phyloP scores from a whole-genome alignment of 1,140 invertebrate species.

The Manduca sexta region DNA sequence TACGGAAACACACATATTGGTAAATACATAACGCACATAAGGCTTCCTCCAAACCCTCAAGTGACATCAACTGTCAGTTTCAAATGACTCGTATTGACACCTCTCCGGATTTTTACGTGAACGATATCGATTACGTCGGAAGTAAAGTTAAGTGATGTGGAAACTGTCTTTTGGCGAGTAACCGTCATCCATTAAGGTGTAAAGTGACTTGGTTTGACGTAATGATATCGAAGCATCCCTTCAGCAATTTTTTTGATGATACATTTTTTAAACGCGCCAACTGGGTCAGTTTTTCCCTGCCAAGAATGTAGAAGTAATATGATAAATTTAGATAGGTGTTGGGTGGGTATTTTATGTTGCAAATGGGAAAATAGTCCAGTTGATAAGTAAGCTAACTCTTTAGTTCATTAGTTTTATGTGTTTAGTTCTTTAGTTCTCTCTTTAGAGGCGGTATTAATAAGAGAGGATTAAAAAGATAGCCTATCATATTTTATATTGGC shows the following conservation, averaged over 20 bases:
- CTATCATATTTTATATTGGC: too few relatives aligned
- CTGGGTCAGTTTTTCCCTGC: too few relatives aligned
- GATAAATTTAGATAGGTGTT: too few relatives aligned
- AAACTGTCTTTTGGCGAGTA: conserved; percentile 52
- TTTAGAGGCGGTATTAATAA: too few relatives aligned
- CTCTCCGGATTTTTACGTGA: conserved; percentile 42
- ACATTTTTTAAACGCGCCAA: neutral
- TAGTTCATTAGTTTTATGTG: too few relatives aligned
- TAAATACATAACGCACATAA: conserved; percentile 17
- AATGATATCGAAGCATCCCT: conserved; percentile 15
- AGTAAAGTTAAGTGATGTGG: conserved; percentile 52
- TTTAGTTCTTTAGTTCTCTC: too few relatives aligned
- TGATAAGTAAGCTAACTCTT: too few relatives aligned
- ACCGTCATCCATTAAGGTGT: conserved; percentile 50
- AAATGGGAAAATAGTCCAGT: too few relatives aligned
- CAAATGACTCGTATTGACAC: conserved; percentile 35
- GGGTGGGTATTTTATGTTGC: too few relatives aligned
- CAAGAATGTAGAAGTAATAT: too few relatives aligned
- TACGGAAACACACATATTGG: neutral
- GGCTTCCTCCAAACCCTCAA: conserved; percentile 25
- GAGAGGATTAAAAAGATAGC: too few relatives aligned
- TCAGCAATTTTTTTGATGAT: neutral
- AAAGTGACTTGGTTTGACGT: conserved; percentile 45
- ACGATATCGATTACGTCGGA: conserved; percentile 61
- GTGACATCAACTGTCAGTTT: conserved; percentile 19